phyloP scores from a whole-genome alignment of 2,113 vertebrate species.

The Grus americana region DNA sequence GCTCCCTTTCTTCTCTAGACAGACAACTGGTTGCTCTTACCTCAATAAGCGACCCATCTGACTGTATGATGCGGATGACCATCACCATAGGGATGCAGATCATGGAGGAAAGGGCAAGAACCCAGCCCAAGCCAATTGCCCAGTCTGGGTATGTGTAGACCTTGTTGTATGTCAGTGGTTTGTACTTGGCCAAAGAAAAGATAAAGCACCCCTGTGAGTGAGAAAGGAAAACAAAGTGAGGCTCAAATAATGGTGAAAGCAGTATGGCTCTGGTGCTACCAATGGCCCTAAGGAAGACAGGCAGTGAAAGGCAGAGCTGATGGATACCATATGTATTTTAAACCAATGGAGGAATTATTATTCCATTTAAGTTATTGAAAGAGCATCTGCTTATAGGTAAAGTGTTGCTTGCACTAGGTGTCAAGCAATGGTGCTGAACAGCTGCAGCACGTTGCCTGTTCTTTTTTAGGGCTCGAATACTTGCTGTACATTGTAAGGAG shows the following conservation, averaged over 20 bases:
- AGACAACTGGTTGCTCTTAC: constrained; percentile 65
- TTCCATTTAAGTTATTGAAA: background rate
- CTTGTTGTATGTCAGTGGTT: constrained; percentile 97
- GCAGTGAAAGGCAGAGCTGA: background rate
- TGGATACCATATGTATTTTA: background rate
- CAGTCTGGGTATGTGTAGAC: constrained; percentile 92
- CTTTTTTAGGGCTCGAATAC: background rate
- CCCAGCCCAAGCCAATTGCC: constrained; percentile 95
- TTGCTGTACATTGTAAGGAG: background rate
- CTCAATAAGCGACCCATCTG: constrained; percentile 92
- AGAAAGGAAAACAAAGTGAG: constrained; percentile 23
- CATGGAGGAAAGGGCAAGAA: constrained; percentile 93
- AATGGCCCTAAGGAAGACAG: background rate
- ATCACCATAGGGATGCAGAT: constrained; percentile 95
- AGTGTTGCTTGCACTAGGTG: background rate
- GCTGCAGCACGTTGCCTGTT: background rate
- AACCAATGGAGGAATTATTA: background rate
- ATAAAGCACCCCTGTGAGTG: constrained; percentile 90
- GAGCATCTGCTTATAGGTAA: background rate
- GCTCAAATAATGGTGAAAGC: background rate
- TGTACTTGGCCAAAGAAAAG: constrained; percentile 96
- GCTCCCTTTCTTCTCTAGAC: background rate
- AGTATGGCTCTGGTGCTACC: background rate
- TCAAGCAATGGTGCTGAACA: background rate
- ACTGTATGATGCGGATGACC: constrained; percentile 90